Conservation (phyloP, 2,888 invertebrate species). For the Pyrgus malvae region DNA sequence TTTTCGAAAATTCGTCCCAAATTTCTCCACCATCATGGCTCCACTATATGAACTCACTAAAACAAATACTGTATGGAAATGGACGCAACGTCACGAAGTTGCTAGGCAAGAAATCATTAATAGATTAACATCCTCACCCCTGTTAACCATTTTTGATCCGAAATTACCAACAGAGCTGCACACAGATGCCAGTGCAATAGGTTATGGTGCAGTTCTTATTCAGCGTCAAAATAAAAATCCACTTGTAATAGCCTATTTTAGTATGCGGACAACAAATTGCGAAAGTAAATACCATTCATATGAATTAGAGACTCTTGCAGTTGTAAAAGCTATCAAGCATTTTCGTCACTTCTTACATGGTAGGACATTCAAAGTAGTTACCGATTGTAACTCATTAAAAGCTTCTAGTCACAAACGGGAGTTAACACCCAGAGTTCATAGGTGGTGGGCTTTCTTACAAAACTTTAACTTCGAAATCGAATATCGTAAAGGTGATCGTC, state of each 20-base stretch:
- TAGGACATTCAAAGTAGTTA: constrained; percentile 30
- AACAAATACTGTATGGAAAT: constrained; percentile 15
- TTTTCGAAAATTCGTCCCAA: constrained; percentile 29
- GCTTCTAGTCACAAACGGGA: constrained; percentile 42
- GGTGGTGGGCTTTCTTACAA: constrained; percentile 43
- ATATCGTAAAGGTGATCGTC: constrained; percentile 31
- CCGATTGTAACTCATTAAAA: constrained; percentile 42
- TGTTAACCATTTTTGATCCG: constrained; percentile 31
- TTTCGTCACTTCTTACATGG: constrained; percentile 39
- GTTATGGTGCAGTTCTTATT: constrained; percentile 31
- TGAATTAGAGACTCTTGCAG: constrained; percentile 34
- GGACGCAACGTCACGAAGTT: constrained; percentile 24
- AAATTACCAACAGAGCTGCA: constrained; percentile 2
- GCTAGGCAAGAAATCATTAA: constrained; percentile 27
- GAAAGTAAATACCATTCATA: constrained; percentile 35
- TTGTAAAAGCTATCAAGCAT: constrained; percentile 38
- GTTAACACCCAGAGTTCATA: constrained; percentile 37
- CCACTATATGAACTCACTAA: constrained; percentile 29
- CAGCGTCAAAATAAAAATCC: constrained; percentile 11
- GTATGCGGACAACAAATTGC: constrained; percentile 24
- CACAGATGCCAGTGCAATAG: constrained; percentile 36
- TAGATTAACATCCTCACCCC: constrained; percentile 31
- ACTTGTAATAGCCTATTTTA: constrained; percentile 28
- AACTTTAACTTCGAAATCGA: constrained; percentile 36
- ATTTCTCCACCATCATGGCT: constrained; percentile 26